phyloP scores from a whole-genome alignment of 1,140 invertebrate genomes.

The Maniola jurtina region DNA sequence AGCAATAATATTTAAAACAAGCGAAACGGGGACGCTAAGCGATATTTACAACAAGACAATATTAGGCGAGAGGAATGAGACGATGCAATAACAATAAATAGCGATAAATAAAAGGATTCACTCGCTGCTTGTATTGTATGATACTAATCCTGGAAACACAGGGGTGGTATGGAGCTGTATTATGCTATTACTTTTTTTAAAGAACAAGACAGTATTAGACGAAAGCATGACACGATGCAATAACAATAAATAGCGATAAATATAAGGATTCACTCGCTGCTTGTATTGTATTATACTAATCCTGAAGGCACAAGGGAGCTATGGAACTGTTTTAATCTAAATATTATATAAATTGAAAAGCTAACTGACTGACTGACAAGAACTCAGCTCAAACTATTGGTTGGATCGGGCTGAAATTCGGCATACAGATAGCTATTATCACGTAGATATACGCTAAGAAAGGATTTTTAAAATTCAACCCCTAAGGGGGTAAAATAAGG shows the following conservation, averaged over 20 bases:
- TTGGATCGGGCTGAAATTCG: no score
- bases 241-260: conserved; percentile 80
- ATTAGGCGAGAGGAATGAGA: conserved; percentile 74
- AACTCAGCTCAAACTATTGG: no score
- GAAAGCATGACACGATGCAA: conserved; percentile 76
- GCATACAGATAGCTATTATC: no score
- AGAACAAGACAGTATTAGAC: conserved; percentile 71
- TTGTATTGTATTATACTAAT: conserved; percentile 79
- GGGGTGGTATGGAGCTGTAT: conserved; percentile 45
- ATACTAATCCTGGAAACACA: conserved; percentile 67
- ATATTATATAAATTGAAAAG: no score
- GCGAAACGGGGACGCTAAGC: conserved; percentile 61
- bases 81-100: conserved; percentile 80
- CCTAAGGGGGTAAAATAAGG: no score
- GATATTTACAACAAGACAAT: conserved; percentile 75
- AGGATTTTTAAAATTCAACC: no score
- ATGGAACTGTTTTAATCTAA: no score
- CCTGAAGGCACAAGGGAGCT: conserved; percentile 40
- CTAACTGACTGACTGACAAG: no score
- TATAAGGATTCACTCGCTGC: conserved; percentile 79
- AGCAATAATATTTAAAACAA: conserved; percentile 65
- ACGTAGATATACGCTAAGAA: no score
- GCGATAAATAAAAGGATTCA: conserved; percentile 80
- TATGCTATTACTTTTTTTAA: background rate
- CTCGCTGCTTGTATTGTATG: conserved; percentile 77